Evolutionary conservation across 2,797 vertebrate genomes (phyloP).

Genomic region (Simalia tracyae): DNA sequence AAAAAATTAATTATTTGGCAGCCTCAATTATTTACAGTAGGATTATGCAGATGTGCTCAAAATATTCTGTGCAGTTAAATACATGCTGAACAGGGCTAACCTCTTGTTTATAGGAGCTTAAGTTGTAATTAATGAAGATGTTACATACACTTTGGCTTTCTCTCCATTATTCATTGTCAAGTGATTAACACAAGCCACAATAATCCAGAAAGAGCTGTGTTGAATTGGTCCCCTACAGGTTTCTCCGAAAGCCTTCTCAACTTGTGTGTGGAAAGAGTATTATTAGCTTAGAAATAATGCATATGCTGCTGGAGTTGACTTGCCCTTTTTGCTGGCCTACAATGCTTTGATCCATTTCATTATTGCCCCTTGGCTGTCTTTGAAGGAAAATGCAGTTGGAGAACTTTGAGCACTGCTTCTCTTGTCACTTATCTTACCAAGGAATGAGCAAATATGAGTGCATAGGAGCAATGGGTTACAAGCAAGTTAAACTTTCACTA

Average conservation of each 20-base stretch:
- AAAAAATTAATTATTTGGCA: slow-evolving; percentile 30
- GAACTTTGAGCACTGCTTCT: neutral
- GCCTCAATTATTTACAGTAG: slow-evolving; percentile 26
- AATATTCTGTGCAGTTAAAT: slow-evolving; percentile 17
- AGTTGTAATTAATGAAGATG: slow-evolving; percentile 21
- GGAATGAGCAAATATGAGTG: neutral
- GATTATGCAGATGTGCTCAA: slow-evolving; percentile 21
- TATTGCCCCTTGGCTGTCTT: slow-evolving; percentile 2
- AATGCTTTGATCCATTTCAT: slow-evolving; percentile 28
- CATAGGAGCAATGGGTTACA: slow-evolving; percentile 9
- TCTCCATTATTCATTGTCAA: neutral
- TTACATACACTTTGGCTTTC: slow-evolving; percentile 33
- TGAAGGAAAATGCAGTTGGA: slow-evolving; percentile 34
- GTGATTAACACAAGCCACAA: neutral
- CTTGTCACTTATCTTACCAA: neutral
- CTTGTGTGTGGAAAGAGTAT: neutral
- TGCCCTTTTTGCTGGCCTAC: slow-evolving; percentile 19
- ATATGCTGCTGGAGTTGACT: neutral
- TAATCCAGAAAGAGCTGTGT: neutral
- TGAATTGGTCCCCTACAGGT: neutral
- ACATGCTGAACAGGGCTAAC: neutral
- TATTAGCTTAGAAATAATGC: slow-evolving; percentile 45
- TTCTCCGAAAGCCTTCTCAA: rapidly evolving
- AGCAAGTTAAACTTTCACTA: slow-evolving; percentile 9
- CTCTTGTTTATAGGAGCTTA: slow-evolving; percentile 1